Conservation (phyloP, 2,113 vertebrate species). For the Austrofundulus limnaeus region DNA sequence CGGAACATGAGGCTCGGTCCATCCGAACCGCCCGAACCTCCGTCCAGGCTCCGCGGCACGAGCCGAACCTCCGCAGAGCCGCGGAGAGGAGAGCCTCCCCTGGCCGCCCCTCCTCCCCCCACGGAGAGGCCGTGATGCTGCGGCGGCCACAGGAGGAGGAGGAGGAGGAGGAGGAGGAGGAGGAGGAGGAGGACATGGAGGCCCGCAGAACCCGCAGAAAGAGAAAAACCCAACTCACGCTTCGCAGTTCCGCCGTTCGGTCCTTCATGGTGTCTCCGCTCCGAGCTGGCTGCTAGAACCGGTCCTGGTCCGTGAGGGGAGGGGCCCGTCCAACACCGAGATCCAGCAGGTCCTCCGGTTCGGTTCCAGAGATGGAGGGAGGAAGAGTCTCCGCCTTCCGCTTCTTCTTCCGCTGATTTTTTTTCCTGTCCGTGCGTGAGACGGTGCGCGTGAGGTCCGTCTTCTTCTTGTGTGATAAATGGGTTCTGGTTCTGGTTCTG, state of each 20-base stretch:
- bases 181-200: slow-evolving; percentile 27
- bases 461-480: slow-evolving; percentile 15
- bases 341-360: slow-evolving; percentile 1
- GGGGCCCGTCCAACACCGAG: slow-evolving; percentile 34
- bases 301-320: slow-evolving; percentile 49
- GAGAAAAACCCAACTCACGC: slow-evolving; percentile 50
- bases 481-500: slow-evolving; percentile 24
- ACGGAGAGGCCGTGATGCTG: slow-evolving; percentile 26
- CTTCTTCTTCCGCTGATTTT: slow-evolving; percentile 12
- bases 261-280: slow-evolving; percentile 70
- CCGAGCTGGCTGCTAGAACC: slow-evolving; percentile 49
- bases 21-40: neutral
- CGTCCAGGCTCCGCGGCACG: slow-evolving; percentile 12
- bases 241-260: slow-evolving; percentile 75
- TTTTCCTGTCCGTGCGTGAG: slow-evolving; percentile 23
- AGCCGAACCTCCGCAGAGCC: slow-evolving; percentile 8
- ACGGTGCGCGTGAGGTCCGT: slow-evolving; percentile 7
- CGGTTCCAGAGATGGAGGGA: slow-evolving; percentile 37
- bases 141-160: slow-evolving; percentile 2
- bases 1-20: neutral
- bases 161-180: neutral
- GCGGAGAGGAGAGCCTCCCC: neutral
- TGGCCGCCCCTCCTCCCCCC: slow-evolving; percentile 2
- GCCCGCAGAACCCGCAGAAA: slow-evolving; percentile 14
- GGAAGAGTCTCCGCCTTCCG: slow-evolving; percentile 51